Conservation (phyloP, 2,888 invertebrate species). For the Auanema freiburgensis region DNA sequence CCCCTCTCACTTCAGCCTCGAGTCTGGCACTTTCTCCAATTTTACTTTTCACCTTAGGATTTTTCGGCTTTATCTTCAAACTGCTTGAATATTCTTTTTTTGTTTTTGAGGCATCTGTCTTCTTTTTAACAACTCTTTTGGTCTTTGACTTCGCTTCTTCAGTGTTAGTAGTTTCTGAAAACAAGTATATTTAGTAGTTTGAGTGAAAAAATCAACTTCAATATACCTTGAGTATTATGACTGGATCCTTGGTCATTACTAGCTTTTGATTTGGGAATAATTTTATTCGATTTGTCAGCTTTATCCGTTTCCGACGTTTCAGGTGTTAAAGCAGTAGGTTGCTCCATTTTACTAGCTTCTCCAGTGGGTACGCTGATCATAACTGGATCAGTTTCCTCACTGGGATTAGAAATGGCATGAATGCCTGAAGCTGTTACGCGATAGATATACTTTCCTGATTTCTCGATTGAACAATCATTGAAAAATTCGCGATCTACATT, state of each 20-base stretch:
- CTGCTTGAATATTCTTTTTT: not conserved
- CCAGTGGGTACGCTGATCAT: slow-evolving; percentile 22
- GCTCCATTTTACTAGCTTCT: not conserved
- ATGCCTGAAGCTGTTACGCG: slow-evolving; percentile 46
- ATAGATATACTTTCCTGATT: slow-evolving; percentile 49
- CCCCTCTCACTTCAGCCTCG: slow-evolving; percentile 23
- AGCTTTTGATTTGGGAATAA: too few relatives aligned
- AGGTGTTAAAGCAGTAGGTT: not conserved
- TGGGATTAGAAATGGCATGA: slow-evolving; percentile 35
- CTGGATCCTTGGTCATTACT: too few relatives aligned
- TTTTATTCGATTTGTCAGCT: slow-evolving; percentile 4
- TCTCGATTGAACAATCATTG: slow-evolving; percentile 53
- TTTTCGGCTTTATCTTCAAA: slow-evolving; percentile 8
- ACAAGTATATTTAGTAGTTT: slow-evolving; percentile 2
- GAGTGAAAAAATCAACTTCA: too few relatives aligned
- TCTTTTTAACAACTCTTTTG: slow-evolving; percentile 23
- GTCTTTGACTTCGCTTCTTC: slow-evolving; percentile 6
- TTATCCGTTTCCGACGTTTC: slow-evolving; percentile 15
- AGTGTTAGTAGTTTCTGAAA: not conserved
- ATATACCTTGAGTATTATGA: too few relatives aligned
- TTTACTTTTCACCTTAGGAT: slow-evolving; percentile 29
- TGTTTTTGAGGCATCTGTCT: not conserved
- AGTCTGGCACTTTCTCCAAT: slow-evolving; percentile 32
- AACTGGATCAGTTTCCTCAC: slow-evolving; percentile 31
- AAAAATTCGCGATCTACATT: slow-evolving; percentile 48